These are phyloP conservation scores for Cryptus viduatorius DNA, from an alignment of 2,888 invertebrate genomes.

Conservation along the genomic window DNA sequence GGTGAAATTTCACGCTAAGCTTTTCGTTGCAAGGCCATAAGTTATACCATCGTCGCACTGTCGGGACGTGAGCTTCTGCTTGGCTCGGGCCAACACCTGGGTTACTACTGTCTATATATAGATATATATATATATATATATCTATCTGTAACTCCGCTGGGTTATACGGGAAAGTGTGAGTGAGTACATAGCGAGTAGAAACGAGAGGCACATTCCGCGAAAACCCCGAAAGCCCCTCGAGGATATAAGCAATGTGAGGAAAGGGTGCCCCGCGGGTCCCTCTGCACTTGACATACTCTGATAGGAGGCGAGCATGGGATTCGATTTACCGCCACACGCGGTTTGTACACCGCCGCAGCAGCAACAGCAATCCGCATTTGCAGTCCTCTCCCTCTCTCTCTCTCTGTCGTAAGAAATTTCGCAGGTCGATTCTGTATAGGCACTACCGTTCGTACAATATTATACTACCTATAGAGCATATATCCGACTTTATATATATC, in stretches of 20 bases:
- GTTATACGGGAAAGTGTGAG: slow-evolving; percentile 3
- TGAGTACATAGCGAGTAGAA: slow-evolving; percentile 28
- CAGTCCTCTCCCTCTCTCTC: slow-evolving; percentile 44
- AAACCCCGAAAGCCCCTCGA: slow-evolving; percentile 63
- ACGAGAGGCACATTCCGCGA: slow-evolving; percentile 49
- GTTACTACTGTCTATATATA: slow-evolving; percentile 22
- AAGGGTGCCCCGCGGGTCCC: slow-evolving; percentile 51
- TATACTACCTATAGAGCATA: slow-evolving; percentile 21
- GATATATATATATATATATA: slow-evolving; percentile 31
- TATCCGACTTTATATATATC: slow-evolving; percentile 30
- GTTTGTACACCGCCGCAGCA: slow-evolving; percentile 46
- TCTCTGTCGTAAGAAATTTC: slow-evolving; percentile 61
- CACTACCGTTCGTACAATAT: slow-evolving; percentile 44
- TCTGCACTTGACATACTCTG: slow-evolving; percentile 68
- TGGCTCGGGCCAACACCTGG: slow-evolving; percentile 22
- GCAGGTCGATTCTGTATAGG: slow-evolving; percentile 51
- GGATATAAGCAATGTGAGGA: slow-evolving; percentile 51
- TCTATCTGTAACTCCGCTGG: slow-evolving; percentile 5
- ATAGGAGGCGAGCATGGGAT: slow-evolving; percentile 66
- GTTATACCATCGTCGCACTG: slow-evolving; percentile 34
- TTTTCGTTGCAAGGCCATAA: slow-evolving; percentile 11
- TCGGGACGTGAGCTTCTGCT: slow-evolving; percentile 44
- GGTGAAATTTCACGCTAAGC: slow-evolving; percentile 21
- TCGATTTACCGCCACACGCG: slow-evolving; percentile 69
- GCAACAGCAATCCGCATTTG: slow-evolving; percentile 49